Evolutionary conservation across 1,140 invertebrate genomes (phyloP).

Genomic region (Macrobrachium nipponense): DNA sequence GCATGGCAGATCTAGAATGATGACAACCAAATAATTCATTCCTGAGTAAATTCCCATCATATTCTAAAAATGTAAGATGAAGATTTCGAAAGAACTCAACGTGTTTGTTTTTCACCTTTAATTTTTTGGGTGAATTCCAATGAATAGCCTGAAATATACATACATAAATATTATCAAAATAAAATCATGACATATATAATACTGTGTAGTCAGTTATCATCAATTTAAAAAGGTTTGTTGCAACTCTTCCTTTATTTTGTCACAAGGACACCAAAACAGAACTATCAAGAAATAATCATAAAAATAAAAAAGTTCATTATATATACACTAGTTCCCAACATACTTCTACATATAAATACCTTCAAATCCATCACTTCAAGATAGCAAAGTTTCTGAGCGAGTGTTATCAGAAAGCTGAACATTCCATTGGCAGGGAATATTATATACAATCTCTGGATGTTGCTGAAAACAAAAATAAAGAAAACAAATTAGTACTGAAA

Average conservation of each 20-base stretch:
- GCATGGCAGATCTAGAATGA: slow-evolving; percentile 25
- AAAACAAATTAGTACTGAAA: slow-evolving; percentile 5
- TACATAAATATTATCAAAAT: slow-evolving; percentile 10
- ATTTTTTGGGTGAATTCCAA: slow-evolving; percentile 93
- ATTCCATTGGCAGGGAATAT: slow-evolving; percentile 91
- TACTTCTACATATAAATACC: slow-evolving; percentile 69
- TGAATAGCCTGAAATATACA: slow-evolving; percentile 81
- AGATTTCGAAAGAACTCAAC: slow-evolving; percentile 87
- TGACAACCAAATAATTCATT: slow-evolving; percentile 82
- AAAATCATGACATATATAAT: neutral
- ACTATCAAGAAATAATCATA: no score
- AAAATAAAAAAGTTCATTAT: no score
- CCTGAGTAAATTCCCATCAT: slow-evolving; percentile 88
- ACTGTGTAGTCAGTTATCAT: slow-evolving; percentile 45
- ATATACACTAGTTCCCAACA: neutral
- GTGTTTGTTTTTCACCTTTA: slow-evolving; percentile 86
- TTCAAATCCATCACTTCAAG: slow-evolving; percentile 81
- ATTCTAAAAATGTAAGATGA: slow-evolving; percentile 86
- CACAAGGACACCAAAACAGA: no score
- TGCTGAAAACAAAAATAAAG: slow-evolving; percentile 30
- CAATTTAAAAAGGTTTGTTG: no score
- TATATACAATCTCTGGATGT: slow-evolving; percentile 80
- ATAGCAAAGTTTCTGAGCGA: slow-evolving; percentile 85
- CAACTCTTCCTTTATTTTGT: no score
- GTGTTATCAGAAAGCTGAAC: slow-evolving; percentile 92